phyloP scores from a whole-genome alignment of 1,140 invertebrate genomes.

The Stratiolaelaps scimitus region DNA sequence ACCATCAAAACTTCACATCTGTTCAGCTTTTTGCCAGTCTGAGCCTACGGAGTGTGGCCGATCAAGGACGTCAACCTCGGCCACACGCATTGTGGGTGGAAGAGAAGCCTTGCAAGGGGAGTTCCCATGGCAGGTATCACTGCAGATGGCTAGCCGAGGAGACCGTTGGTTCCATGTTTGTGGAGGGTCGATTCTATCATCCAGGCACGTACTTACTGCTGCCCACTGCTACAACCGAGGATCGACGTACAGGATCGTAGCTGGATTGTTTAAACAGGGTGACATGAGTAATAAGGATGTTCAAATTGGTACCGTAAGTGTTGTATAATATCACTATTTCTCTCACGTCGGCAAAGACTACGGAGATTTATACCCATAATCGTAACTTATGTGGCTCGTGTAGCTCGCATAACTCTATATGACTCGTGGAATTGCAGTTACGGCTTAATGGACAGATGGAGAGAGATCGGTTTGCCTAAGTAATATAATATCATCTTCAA shows the following conservation, averaged over 20 bases:
- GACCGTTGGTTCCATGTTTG: constrained; percentile 14
- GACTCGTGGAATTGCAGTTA: no score
- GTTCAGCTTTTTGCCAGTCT: no score
- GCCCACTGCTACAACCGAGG: constrained; percentile 1
- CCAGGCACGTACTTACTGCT: not conserved
- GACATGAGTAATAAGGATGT: not conserved
- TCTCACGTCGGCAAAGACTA: no score
- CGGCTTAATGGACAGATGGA: no score
- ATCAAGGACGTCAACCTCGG: not conserved
- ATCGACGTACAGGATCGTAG: constrained; percentile 1
- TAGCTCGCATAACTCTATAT: no score
- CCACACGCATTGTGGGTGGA: constrained; percentile 37
- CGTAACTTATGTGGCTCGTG: no score
- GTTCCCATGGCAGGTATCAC: constrained; percentile 37
- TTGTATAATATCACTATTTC: not conserved
- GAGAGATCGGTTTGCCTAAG: no score
- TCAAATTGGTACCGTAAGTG: constrained; percentile 1
- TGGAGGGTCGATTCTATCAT: not conserved
- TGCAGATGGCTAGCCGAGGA: not conserved
- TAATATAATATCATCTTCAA: no score
- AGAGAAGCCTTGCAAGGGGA: constrained; percentile 35
- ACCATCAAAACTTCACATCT: no score
- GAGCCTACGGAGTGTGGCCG: not conserved
- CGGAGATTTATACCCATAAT: no score
- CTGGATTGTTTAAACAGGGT: not conserved